Evolutionary conservation across 30 jellyfish, hydroid and myxozoan genomes (phyloP), one percentile per base, ranked within the genome.

Genomic region (Aurelia sp.): DNA sequence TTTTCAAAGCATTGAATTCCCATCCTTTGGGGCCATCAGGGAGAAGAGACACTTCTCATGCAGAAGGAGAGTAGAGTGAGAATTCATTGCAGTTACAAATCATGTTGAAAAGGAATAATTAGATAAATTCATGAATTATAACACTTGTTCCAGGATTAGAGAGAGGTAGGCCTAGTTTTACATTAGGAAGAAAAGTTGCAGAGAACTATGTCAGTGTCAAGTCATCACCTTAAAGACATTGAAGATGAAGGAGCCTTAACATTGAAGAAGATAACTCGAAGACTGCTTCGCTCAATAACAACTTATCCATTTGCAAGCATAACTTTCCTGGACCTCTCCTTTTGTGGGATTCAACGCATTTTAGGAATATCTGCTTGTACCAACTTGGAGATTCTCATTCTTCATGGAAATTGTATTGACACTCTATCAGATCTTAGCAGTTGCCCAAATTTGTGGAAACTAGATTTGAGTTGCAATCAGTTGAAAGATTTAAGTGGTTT

Each of bases 381-480:
- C 11, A 85, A 85, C 76, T 30, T 85, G 22, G 94, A 85, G 68
- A 53, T 75, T 13, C 84, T 52, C 9, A 73, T 85, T 47, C 82
- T 74, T 13, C 85, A 62, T 11, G 83, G 85, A 11, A 85, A 85
- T 47, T 67, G 55, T 55, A 85, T 85, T 18, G 94, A 85, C 44
- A 41, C 71, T 19, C 70, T 85, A 2, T 19, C 79, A 17, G 85
- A 85, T 66, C 51, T 85, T 12, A 53, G 94, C 17, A 55, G 87
- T n/a, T 85, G 94, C 76, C 85, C 58, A 27, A 87, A 75, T 31
- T 64, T 85, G 18, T 85, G 94, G 94, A 85, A 75, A 21, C 61
- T 85, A 5, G 87, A 85, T 53, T 53, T 85, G 24, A 73, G 88
- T 66, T 72, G 88, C 72, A 85, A 85, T 31, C 72, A 85, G 44